Evolutionary conservation across 2,113 vertebrate species (phyloP), one percentile per base, ranked within the genome.

Genomic region (Leptobrachium leishanense): DNA sequence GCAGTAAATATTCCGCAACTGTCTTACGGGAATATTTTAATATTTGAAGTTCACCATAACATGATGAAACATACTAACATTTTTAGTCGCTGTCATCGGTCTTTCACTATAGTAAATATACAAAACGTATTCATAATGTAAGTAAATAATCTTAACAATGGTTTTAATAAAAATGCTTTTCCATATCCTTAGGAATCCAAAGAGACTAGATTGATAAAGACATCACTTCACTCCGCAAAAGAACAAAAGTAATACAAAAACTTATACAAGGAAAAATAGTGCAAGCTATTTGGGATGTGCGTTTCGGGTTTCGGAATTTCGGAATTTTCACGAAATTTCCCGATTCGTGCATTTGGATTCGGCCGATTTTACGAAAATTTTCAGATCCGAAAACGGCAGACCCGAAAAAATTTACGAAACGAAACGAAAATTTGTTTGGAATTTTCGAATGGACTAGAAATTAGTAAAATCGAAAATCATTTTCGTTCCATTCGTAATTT

Each of bases 51-150:
- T 72, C 12, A 20, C 6, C 7, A 72, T 54, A 44, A 5, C 5
- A 40, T 71, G 69, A 54, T 71, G 44, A 53, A 71, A 54, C 12
- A 53, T 55, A 69, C 43, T 69, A 69, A 72, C 20, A 54, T 44
- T 70, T 31, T 40, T 55, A 44, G 50, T 43, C 40, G 12, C 69
- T 39, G 9, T 54, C 31, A 31, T 54, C 69, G 1, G 8, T 72
- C 11, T 13, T 55, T 72, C 62, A 64, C 10, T 72, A 40, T 11
- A 54, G 46, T 72, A 40, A 40, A 53, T 54, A 55, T 40, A 72
- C 69, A 72, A 72, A 55, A 53, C 10, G 40, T 3, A 71, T 72
- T 50, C 50, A 39, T 68, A 64, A 64, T 64, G 15, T 64, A 64
- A 64, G 62, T 64, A 2, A 64, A 64, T 64, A 64, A 64, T 39